Base-by-base conservation (phyloP, 2,113 vertebrate species). In the Paratilapia polleni region DNA sequence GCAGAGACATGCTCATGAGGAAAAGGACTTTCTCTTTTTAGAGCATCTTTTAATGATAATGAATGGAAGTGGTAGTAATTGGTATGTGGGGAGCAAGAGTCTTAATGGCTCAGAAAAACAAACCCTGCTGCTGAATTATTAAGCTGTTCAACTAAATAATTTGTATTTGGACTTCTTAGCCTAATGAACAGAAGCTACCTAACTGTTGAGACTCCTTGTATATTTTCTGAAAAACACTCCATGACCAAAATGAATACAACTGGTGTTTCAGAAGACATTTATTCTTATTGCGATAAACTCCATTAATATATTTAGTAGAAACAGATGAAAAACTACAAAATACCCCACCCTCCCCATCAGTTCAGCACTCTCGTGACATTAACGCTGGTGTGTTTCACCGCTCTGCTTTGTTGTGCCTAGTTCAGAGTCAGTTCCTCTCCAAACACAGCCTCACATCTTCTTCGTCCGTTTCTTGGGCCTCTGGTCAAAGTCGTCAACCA, bases 401-500 rank as follows among this genome's bases (percentile, higher is more conserved):
- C 22, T 56, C n/a, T n/a, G 22, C 28, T 31, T 31, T 31, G 28
- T 31, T 2, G 28, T 31, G 28, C 28, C 4, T 4, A 31, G 20
- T 24, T 60, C 38, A 28, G 12, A 62, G 58, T 87, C 78, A 8
- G 38, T 80, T n/a, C 59, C 38, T 87, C 56, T 2, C 4, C 60
- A 4, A 4, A 14, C 3, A 1, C 6, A 4, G 3, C 13, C 14
- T 97, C 94, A 99, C 93, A 99, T 96, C 93, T 99, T 99, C 94
- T 96, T 98, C 85, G 96, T 93, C 76, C 97, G 97, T 85, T 99
- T 99, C 92, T 97, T 98, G 82, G 97, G 97, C 81, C 96, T 97
- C 89, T 99, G 98, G 91, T 97, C 98, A 92, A 99, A 99, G 85
- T 98, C 97, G 1, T 34, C 97, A n/a, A 73, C 96, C 94, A 99